Base-by-base conservation (phyloP, 2,888 invertebrate genomes). In the Choreutis nemorana region DNA sequence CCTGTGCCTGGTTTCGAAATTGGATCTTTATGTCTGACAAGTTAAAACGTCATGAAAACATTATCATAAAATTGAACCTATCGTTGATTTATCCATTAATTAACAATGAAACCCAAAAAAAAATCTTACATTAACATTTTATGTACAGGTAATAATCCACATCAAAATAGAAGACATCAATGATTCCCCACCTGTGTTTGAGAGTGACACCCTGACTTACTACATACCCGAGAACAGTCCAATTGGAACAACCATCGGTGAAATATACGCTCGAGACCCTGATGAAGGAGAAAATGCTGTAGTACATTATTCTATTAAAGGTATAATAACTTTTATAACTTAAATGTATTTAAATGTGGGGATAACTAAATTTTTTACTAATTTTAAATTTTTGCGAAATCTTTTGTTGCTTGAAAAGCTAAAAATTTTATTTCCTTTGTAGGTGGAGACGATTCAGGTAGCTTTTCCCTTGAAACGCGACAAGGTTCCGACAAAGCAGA, bases 161-260 rank as follows among this genome's bases (percentile, higher is more conserved):
- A 87, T 95, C 29, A 86, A 89, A 46, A 83, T 94, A 29, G 91
- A 93, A 51, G 94, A 94, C 51, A 88, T 94, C 6, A 94, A 94
- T 53, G 94, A 94, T 54, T 92, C 92, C 0, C 93, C 94, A 0
- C 94, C 94, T 0, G 89, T 90, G 0, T 96, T 95, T 63, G 89
- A 91, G 35, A 89, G 90, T 2, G 93, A 94, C 48, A 89, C 90
- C 54, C 89, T 98, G 8, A 86, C 88, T 0, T 84, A 97, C 21
- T 94, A 92, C 57, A 89, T 98, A 3, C 82, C 93, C 0, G 98
- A 99, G 71, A 98, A 99, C 59, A 94, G 94, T n/a, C 97, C 97
- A 0, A 86, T 96, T 1, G 97, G 96, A 0, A 94, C 96, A 0
- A 90, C 91, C 0, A 94, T 98, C 0, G 97, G 96, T 0, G 90